Conservation (phyloP, 2,113 vertebrate genomes). For the Nyctereutes procyonoides region DNA sequence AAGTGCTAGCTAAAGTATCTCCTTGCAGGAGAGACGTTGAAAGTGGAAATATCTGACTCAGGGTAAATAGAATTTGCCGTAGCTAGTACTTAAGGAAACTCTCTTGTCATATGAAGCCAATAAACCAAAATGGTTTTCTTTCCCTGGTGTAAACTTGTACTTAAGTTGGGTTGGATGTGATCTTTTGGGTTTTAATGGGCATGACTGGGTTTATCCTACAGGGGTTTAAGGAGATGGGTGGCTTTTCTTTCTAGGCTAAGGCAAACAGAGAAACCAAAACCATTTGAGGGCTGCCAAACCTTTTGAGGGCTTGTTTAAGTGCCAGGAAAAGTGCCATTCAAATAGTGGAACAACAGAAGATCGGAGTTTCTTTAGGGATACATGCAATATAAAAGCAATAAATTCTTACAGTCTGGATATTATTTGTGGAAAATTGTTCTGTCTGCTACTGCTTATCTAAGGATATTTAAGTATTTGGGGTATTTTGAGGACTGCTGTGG, state of each 20-base stretch:
- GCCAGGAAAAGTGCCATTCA: constrained; percentile 70
- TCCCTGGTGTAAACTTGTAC: constrained; percentile 66
- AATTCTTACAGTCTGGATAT: constrained; percentile 15
- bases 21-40: constrained; percentile 26
- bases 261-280: constrained; percentile 74
- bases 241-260: constrained; percentile 82
- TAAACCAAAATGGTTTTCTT: constrained; percentile 60
- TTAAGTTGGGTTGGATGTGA: constrained; percentile 66
- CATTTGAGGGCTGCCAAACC: constrained; percentile 68
- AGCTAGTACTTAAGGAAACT: constrained; percentile 56
- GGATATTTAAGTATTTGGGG: neutral
- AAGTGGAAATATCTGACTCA: constrained; percentile 62
- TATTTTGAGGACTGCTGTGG: neutral
- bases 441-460: neutral
- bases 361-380: constrained; percentile 56
- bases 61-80: constrained; percentile 37
- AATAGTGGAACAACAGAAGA: constrained; percentile 16
- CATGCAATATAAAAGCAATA: constrained; percentile 9
- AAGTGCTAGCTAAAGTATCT: neutral
- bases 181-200: constrained; percentile 77
- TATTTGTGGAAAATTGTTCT: constrained; percentile 36
- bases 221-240: constrained; percentile 68
- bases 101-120: constrained; percentile 62
- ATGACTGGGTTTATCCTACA: constrained; percentile 65
- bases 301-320: constrained; percentile 55